Evolutionary conservation across 2,888 invertebrate species (phyloP).

Genomic region (Laothoe populi): DNA sequence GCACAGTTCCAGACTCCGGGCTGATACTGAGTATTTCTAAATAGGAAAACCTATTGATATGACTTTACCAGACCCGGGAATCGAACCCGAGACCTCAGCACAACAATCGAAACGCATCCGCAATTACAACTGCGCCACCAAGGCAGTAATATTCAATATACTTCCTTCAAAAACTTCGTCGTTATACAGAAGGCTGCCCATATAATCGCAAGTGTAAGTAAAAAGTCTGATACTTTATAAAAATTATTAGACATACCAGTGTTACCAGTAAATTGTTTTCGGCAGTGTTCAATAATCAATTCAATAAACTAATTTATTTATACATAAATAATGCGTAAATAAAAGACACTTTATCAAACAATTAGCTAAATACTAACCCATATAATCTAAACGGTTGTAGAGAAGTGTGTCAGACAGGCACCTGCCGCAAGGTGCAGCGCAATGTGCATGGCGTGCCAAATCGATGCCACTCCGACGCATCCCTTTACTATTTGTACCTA

Average conservation of each 20-base stretch:
- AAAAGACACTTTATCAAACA: constrained; percentile 21
- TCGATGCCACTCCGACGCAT: constrained; percentile 23
- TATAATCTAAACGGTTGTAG: constrained; percentile 48
- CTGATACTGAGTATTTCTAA: no score
- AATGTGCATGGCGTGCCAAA: constrained; percentile 44
- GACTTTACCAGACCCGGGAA: no score
- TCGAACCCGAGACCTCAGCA: no score
- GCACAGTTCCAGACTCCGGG: no score
- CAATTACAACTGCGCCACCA: no score
- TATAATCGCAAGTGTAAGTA: no score
- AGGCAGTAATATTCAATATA: no score
- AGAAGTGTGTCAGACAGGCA: constrained; percentile 65
- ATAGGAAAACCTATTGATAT: no score
- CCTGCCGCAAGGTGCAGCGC: constrained; percentile 66
- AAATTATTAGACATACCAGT: neutral
- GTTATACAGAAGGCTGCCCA: no score
- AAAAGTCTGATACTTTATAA: no score
- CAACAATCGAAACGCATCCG: no score
- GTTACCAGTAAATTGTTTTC: neutral
- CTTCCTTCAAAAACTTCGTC: no score
- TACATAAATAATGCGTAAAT: neutral
- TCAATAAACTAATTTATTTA: constrained; percentile 3
- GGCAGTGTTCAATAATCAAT: neutral
- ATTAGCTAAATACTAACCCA: constrained; percentile 43
- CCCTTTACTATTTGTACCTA: constrained; percentile 19